A percentile compares a stretch with the other conserved stretches of the same genome.
phyloP scores from a whole-genome alignment of 2,113 vertebrate species.

The Percopsis transmontana region DNA sequence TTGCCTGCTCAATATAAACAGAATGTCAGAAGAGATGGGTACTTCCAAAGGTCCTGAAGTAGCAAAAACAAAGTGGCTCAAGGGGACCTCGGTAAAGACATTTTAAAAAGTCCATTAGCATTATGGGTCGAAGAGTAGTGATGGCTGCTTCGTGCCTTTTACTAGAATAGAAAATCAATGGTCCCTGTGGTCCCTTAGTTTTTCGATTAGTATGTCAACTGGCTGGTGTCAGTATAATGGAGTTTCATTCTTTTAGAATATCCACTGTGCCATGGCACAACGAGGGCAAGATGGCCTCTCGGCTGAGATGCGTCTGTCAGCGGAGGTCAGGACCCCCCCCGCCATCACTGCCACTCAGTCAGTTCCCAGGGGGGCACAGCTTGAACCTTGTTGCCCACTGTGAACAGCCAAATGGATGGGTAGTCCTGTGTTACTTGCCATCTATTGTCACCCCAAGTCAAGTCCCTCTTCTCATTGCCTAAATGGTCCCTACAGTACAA shows the following conservation, averaged over 20 bases:
- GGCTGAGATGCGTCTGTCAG: constrained; percentile 66
- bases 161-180: constrained; percentile 69
- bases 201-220: constrained; percentile 72
- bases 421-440: constrained; percentile 48
- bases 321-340: constrained; percentile 68
- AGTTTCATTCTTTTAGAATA: constrained; percentile 39
- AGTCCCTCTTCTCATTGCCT: constrained; percentile 30
- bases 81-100: constrained; percentile 43
- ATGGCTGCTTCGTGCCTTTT: constrained; percentile 55
- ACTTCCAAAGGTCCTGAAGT: constrained; percentile 31
- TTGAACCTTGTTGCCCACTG: constrained; percentile 53
- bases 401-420: constrained; percentile 68
- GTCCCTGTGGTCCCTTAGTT: constrained; percentile 63
- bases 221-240: constrained; percentile 62
- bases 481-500: constrained; percentile 51
- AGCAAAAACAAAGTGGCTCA: constrained; percentile 31
- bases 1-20: constrained; percentile 38
- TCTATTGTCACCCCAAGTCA: constrained; percentile 49
- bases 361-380: constrained; percentile 41
- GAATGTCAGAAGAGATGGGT: constrained; percentile 38
- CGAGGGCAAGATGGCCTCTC: constrained; percentile 51
- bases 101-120: constrained; percentile 67
- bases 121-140: constrained; percentile 50
- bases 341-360: constrained; percentile 71
- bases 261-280: constrained; percentile 28